Evolutionary conservation across 2,888 invertebrate species (phyloP).

Genomic region (Amblyjoppa fuscipennis): DNA sequence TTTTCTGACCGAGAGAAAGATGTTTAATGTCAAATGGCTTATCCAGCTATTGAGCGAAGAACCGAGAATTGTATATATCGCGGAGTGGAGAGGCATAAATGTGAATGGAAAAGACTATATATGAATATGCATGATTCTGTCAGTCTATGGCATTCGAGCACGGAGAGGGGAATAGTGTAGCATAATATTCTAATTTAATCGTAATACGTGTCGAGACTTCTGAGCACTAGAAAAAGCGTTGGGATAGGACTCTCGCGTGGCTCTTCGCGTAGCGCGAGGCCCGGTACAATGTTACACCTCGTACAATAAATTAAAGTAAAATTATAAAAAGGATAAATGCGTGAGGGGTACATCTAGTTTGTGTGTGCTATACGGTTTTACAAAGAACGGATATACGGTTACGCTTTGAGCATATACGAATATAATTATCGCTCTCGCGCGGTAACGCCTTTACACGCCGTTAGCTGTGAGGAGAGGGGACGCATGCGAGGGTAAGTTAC

Average conservation of each 20-base stretch:
- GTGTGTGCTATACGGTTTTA: constrained; percentile 58
- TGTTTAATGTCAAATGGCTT: neutral
- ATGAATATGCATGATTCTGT: constrained; percentile 57
- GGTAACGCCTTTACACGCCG: constrained; percentile 70
- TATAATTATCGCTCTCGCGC: constrained; percentile 69
- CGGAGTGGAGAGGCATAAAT: constrained; percentile 28
- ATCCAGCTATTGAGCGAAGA: constrained; percentile 35
- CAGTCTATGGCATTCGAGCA: constrained; percentile 31
- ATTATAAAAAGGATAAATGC: constrained; percentile 54
- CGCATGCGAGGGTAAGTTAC: constrained; percentile 54
- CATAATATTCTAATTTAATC: constrained; percentile 49
- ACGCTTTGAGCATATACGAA: constrained; percentile 69
- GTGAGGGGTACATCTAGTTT: constrained; percentile 45
- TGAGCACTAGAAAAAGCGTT: constrained; percentile 18
- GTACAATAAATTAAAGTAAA: constrained; percentile 58
- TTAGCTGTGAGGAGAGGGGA: constrained; percentile 53
- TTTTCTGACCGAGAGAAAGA: neutral
- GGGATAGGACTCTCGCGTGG: constrained; percentile 29
- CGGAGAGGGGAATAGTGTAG: constrained; percentile 19
- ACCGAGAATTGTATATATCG: constrained; percentile 18
- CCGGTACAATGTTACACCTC: constrained; percentile 19
- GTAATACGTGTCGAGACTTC: constrained; percentile 45
- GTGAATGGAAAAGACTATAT: constrained; percentile 41
- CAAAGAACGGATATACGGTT: constrained; percentile 72
- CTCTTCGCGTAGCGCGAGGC: neutral